phyloP scores from a whole-genome alignment of 2,888 invertebrate genomes.

The Philaethria dido region DNA sequence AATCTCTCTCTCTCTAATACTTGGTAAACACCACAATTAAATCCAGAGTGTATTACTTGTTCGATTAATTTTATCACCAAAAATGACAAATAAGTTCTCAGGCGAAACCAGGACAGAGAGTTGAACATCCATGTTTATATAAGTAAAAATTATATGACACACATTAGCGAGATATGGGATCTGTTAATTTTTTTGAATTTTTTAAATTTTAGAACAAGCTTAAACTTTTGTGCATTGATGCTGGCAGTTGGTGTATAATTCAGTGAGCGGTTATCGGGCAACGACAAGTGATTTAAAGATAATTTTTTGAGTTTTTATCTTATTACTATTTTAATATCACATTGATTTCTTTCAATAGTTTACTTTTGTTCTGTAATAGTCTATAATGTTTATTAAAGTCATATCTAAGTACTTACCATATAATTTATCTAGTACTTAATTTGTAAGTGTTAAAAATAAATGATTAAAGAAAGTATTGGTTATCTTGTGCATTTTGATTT shows the following conservation, averaged over 20 bases:
- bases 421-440: conserved; percentile 1
- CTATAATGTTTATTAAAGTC: neutral
- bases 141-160: neutral
- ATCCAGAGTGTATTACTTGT: no score
- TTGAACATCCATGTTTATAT: neutral
- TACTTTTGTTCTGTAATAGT: neutral
- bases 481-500: neutral
- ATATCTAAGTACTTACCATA: neutral
- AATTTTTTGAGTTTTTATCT: no score
- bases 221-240: no score
- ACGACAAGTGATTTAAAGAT: no score
- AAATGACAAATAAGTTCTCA: neutral
- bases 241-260: no score
- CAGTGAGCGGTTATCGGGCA: no score
- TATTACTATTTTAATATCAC: neutral
- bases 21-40: neutral
- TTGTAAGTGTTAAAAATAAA: neutral
- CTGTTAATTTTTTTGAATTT: no score
- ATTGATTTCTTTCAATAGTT: neutral
- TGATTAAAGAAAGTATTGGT: neutral
- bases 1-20: neutral
- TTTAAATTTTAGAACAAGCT: no score
- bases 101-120: no score
- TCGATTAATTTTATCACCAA: no score
- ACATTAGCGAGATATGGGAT: no score